Percentiles rank a stretch among this genome's conserved stretches.
Evolutionary conservation across 2,797 vertebrate species (phyloP).

Genomic region (Nothura maculosa): DNA sequence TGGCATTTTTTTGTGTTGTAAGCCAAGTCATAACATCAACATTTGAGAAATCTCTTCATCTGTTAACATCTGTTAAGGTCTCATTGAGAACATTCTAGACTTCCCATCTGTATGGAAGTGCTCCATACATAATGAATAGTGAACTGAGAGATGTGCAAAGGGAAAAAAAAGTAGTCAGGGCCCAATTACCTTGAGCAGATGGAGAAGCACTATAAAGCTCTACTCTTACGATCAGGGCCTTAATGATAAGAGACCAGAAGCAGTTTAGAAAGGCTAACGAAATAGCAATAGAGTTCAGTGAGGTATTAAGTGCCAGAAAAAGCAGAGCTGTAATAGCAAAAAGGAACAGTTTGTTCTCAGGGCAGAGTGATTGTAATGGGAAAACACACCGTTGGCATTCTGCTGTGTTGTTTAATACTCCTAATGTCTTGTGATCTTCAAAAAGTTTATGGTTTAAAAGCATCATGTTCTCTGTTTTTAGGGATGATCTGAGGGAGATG

Average conservation of each 20-base stretch:
- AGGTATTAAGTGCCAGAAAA: neutral
- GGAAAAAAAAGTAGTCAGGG: neutral
- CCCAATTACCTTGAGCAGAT: neutral
- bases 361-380: neutral
- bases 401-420: neutral
- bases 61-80: neutral
- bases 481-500: neutral
- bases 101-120: neutral
- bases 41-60: neutral
- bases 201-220: neutral
- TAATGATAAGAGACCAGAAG: neutral
- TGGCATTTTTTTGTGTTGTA: neutral
- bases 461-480: neutral
- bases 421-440: neutral
- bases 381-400: neutral
- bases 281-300: neutral
- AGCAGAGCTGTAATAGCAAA: neutral
- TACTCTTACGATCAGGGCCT: neutral
- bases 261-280: neutral
- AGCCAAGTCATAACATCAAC: neutral
- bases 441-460: neutral
- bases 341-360: neutral
- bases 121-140: neutral
- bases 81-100: neutral
- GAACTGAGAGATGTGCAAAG: neutral